These are phyloP conservation scores for Pachypanchax playfairii DNA, from an alignment of 2,113 vertebrate genomes.

Conservation along the genomic window DNA sequence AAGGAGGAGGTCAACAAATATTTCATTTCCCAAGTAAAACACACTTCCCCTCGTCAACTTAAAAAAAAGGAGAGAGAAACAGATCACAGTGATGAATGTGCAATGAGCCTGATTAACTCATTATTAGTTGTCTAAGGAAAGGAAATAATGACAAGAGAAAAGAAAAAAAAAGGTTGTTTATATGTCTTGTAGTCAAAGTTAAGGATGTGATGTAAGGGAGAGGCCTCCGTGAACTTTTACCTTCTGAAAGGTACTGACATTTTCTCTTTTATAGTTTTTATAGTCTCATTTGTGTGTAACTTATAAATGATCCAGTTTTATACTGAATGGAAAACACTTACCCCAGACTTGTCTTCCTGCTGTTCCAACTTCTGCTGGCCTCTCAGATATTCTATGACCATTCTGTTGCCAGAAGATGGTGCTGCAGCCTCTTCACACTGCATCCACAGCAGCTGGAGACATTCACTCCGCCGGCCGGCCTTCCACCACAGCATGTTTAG, in stretches of 20 bases:
- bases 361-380: background rate
- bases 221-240: conserved; percentile 63
- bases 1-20: conserved; percentile 80
- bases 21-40: conserved; percentile 88
- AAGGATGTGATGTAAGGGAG: conserved; percentile 65
- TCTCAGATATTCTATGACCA: background rate
- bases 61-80: conserved; percentile 60
- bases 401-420: conserved; percentile 79
- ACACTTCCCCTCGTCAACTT: conserved; percentile 67
- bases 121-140: conserved; percentile 78
- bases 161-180: conserved; percentile 75
- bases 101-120: conserved; percentile 84
- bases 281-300: background rate
- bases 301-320: background rate
- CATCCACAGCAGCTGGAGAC: conserved; percentile 8
- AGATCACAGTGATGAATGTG: conserved; percentile 82
- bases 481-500: conserved; percentile 42
- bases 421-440: conserved; percentile 74
- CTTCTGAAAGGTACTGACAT: conserved; percentile 29
- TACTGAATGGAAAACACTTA: background rate
- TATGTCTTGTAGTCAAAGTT: conserved; percentile 68
- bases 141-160: conserved; percentile 79
- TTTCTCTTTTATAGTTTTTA: conserved; percentile 16
- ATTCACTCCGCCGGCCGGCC: conserved; percentile 42
- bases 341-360: conserved; percentile 2